phyloP scores from a whole-genome alignment of 2,888 invertebrate genomes.

The Leptodirus hochenwartii region DNA sequence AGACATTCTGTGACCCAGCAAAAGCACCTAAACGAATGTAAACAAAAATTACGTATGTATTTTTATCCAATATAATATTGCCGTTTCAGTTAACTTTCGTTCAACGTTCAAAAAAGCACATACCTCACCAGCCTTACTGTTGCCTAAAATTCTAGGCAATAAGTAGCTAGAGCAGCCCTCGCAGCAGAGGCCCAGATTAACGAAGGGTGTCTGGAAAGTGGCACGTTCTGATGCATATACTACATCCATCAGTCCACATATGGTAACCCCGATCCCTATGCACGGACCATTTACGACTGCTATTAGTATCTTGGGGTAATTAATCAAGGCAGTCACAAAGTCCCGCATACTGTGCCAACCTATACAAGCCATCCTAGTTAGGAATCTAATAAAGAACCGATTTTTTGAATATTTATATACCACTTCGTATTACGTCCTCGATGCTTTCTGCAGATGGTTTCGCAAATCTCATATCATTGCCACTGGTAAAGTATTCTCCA shows the following conservation, averaged over 20 bases:
- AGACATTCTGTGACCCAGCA: constrained; percentile 55
- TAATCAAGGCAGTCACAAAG: constrained; percentile 59
- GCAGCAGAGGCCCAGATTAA: constrained; percentile 62
- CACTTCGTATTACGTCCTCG: constrained; percentile 6
- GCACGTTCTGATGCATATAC: constrained; percentile 78
- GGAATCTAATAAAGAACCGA: too few species aligned
- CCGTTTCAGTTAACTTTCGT: neutral
- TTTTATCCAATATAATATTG: neutral
- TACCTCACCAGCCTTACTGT: constrained; percentile 43
- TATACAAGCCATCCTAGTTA: too few species aligned
- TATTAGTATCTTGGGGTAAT: constrained; percentile 75
- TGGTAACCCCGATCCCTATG: constrained; percentile 77
- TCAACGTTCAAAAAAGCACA: constrained; percentile 1
- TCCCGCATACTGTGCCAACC: too few species aligned
- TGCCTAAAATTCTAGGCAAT: constrained; percentile 72
- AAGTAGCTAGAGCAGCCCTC: constrained; percentile 80
- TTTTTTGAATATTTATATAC: constrained; percentile 4
- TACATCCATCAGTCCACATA: constrained; percentile 69
- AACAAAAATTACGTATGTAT: neutral
- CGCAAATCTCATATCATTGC: constrained; percentile 71
- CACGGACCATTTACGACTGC: constrained; percentile 89
- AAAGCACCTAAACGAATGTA: constrained; percentile 12
- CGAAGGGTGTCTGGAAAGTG: constrained; percentile 78
- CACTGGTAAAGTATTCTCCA: constrained; percentile 69
- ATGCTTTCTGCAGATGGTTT: constrained; percentile 3